Conservation (phyloP, 1,140 invertebrate species). For the Probaryconus sp. region DNA sequence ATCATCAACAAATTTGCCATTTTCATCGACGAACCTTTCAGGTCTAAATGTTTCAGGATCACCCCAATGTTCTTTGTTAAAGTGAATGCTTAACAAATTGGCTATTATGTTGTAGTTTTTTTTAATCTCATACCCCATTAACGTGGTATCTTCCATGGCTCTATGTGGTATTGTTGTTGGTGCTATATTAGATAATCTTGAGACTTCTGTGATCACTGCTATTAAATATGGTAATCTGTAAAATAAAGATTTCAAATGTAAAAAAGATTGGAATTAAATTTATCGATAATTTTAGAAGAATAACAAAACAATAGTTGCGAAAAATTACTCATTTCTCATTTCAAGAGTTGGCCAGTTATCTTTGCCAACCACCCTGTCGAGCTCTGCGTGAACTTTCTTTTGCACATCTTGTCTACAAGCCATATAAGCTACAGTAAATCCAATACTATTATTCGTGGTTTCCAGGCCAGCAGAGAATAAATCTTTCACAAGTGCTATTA, state of each 20-base stretch:
- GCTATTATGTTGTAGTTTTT: constrained; percentile 74
- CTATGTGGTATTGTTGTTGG: constrained; percentile 76
- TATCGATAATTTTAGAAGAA: constrained; percentile 1
- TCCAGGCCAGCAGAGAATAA: constrained; percentile 83
- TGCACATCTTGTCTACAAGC: constrained; percentile 80
- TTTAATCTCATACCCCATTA: constrained; percentile 77
- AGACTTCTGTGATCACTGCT: constrained; percentile 77
- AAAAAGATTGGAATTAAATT: constrained; percentile 6
- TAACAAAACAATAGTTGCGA: neutral
- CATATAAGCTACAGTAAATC: constrained; percentile 80
- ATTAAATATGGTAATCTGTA: constrained; percentile 77
- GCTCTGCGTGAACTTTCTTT: constrained; percentile 80
- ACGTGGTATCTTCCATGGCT: constrained; percentile 67
- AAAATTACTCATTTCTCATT: constrained; percentile 34
- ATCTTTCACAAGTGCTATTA: constrained; percentile 77
- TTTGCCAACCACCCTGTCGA: constrained; percentile 78
- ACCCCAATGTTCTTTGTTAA: constrained; percentile 78
- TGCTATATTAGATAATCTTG: constrained; percentile 75
- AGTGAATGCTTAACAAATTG: constrained; percentile 73
- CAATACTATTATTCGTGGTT: constrained; percentile 82
- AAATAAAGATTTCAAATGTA: too few species aligned
- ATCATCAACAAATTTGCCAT: constrained; percentile 76
- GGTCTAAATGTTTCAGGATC: constrained; percentile 81
- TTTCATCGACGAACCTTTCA: constrained; percentile 79
- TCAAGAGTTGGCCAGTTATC: constrained; percentile 43